Evolutionary conservation across 2,888 invertebrate species (phyloP), one percentile per base, ranked within the genome.

Genomic region (Oscheius sp.): DNA sequence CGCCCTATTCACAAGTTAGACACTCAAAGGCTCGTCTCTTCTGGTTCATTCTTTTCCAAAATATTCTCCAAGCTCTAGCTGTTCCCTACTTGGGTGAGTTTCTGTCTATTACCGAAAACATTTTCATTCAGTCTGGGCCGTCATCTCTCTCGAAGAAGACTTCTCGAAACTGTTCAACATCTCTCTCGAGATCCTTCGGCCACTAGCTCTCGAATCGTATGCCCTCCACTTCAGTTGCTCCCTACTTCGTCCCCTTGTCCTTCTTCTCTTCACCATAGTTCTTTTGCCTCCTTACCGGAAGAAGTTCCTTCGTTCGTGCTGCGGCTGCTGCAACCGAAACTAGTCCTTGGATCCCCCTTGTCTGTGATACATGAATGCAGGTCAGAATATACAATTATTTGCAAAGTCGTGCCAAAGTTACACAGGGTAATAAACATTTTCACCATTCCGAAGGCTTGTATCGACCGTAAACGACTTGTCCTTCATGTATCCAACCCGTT

Each of bases 401-500:
- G 55, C 55, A 55, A 53, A 55, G 55, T 68, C 48, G 29, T 68
- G 68, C 68, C 66, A 66, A 29, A 66, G 11, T 35, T 53, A 66
- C 33, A 68, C 68, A 68, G 68, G 68, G 68, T 68, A 68, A 68
- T 55, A 68, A 55, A 53, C 47, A 63, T 47, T 47, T n/a, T n/a
- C 50, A 47, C 48, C 63, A 63, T 10, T 48, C 76, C 11, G 35
- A 55, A 10, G 79, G 76, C 63, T 84, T 84, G 65, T 82, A 82
- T 11, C 78, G 76, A 29, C 79, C 84, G 74, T 79, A 84, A 33
- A 84, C 78, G 7, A 79, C 79, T 65, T 84, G 84, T 13, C 84
- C 84, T n/a, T 78, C 81, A 48, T 82, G 79, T 37, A 84, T 80
- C 58, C 76, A 77, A 2, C 60, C 47, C 37, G 62, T 55, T 33